Conservation (phyloP, 2,113 vertebrate genomes). For the Boulengeromyrus knoepffleri region DNA sequence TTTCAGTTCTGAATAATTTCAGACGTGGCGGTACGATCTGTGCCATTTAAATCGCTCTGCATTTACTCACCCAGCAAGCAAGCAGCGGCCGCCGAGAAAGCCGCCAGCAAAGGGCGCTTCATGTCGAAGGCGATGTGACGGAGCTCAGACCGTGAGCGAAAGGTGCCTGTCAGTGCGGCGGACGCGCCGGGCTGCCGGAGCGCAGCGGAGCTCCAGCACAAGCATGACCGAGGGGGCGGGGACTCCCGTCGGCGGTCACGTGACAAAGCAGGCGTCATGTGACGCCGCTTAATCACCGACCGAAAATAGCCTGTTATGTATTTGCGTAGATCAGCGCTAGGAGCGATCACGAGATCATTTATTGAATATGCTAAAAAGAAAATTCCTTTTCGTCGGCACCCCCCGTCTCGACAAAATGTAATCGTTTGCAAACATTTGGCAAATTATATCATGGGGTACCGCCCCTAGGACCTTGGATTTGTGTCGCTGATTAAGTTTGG, state of each 20-base stretch:
- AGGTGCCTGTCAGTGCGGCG: not conserved
- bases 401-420: not conserved
- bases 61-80: conserved; percentile 50
- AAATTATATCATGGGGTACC: not conserved
- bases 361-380: not conserved
- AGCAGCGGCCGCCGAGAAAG: conserved; percentile 36
- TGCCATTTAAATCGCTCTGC: not conserved
- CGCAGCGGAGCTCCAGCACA: not conserved
- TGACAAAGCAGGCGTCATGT: conserved; percentile 60
- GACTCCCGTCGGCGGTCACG: conserved; percentile 37
- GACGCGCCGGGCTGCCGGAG: not conserved
- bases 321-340: not conserved
- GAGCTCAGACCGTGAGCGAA: not conserved
- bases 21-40: not conserved
- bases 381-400: not conserved
- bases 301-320: not conserved
- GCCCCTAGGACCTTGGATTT: not conserved
- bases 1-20: not conserved
- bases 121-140: conserved; percentile 28
- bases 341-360: not conserved
- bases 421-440: not conserved
- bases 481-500: not conserved
- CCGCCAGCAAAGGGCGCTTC: conserved; percentile 37
- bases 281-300: conserved; percentile 30
- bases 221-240: not conserved